These are phyloP conservation scores for Colinus virginianus DNA, from an alignment of 2,113 vertebrate species.

Conservation along the genomic window DNA sequence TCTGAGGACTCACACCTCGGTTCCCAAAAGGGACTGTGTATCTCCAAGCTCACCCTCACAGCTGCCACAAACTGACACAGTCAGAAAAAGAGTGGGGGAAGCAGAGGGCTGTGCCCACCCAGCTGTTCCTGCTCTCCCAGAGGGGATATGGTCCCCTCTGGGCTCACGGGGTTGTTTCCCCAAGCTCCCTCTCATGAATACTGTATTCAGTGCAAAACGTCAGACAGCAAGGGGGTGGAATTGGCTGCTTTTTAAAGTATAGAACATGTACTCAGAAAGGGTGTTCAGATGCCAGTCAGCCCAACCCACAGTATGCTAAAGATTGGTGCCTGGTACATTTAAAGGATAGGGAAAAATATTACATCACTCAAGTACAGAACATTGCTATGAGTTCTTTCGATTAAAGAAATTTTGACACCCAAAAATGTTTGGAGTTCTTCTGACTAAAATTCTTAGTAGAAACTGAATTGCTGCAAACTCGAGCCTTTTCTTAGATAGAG, in stretches of 20 bases:
- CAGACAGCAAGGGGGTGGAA: conserved; percentile 33
- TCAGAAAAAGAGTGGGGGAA: not conserved
- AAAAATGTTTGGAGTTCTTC: not conserved
- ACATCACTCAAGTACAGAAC: not conserved
- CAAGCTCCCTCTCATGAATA: not conserved
- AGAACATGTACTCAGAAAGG: conserved; percentile 1
- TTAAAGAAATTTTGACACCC: not conserved
- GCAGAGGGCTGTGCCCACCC: accelerated
- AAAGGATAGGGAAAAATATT: not conserved
- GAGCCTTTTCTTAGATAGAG: not conserved
- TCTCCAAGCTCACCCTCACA: not conserved
- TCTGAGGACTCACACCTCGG: not conserved
- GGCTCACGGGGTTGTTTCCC: not conserved
- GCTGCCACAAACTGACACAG: not conserved
- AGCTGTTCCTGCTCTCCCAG: not conserved
- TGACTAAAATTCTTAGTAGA: not conserved
- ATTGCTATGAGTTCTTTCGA: not conserved
- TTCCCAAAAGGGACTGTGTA: not conserved
- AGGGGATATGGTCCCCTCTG: not conserved
- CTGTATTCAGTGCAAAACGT: not conserved
- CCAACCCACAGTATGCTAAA: not conserved
- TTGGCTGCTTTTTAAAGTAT: not conserved
- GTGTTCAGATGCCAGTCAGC: not conserved
- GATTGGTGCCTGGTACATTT: not conserved
- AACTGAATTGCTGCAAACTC: not conserved